Evolutionary conservation across 2,113 vertebrate species (phyloP).

Genomic region (Mastomys natalensis): DNA sequence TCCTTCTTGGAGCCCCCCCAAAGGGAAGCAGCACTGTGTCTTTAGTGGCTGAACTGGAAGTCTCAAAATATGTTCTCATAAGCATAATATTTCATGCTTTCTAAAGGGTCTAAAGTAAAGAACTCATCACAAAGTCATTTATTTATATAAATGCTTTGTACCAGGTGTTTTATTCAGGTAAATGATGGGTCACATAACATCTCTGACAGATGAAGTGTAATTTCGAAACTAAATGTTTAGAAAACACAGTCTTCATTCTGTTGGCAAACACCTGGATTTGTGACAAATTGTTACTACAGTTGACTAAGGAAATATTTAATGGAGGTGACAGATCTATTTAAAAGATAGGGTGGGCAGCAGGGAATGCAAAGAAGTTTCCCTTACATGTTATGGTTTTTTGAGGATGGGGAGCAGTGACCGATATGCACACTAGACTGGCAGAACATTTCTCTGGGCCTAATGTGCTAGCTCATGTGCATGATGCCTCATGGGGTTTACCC

Average conservation of each 20-base stretch:
- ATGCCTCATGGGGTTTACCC: conserved; percentile 71
- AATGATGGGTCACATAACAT: not conserved
- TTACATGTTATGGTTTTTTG: not conserved
- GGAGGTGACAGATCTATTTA: conserved; percentile 19
- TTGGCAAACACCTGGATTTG: not conserved
- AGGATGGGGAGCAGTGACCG: not conserved
- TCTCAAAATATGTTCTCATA: conserved; percentile 21
- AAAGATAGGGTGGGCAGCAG: not conserved
- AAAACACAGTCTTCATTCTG: not conserved
- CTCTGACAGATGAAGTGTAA: not conserved
- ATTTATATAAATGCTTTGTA: not conserved
- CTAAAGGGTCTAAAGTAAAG: not conserved
- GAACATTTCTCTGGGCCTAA: conserved; percentile 63
- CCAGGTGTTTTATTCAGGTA: not conserved
- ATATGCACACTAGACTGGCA: not conserved
- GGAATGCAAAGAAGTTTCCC: not conserved
- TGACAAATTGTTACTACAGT: not conserved
- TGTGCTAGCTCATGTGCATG: conserved; percentile 60
- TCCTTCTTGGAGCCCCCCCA: not conserved
- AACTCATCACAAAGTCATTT: not conserved
- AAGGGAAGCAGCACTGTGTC: not conserved
- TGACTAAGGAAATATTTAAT: conserved; percentile 40
- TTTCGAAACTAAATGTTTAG: conserved; percentile 30
- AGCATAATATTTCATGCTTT: not conserved
- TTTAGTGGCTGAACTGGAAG: not conserved